Conservation (phyloP, 2,888 invertebrate genomes). For the Octonoba sinensis region DNA sequence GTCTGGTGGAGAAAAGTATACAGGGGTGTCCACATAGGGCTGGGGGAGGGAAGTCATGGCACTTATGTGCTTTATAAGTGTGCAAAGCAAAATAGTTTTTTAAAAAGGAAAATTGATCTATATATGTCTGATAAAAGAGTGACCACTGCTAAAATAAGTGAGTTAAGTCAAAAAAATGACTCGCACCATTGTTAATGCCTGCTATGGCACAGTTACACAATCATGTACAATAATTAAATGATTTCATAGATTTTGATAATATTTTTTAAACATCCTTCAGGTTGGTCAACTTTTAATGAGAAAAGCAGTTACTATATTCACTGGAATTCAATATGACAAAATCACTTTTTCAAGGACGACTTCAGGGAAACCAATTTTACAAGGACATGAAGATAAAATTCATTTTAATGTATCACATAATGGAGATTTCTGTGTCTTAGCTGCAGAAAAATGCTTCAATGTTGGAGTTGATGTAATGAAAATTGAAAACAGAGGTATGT, state of each 20-base stretch:
- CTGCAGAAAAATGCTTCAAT: constrained; percentile 68
- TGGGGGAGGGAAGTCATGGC: too few relatives aligned
- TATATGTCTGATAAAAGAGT: too few relatives aligned
- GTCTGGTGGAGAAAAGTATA: too few relatives aligned
- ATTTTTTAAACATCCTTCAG: constrained; percentile 67
- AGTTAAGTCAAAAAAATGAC: too few relatives aligned
- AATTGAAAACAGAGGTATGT: constrained; percentile 76
- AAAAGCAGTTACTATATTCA: constrained; percentile 80
- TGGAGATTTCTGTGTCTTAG: constrained; percentile 84
- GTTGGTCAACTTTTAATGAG: constrained; percentile 86
- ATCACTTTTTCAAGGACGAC: constrained; percentile 73
- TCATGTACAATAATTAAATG: background rate
- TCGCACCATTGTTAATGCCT: too few relatives aligned
- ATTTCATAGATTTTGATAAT: too few relatives aligned
- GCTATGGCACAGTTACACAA: background rate
- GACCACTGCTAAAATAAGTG: too few relatives aligned
- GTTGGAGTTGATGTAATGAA: constrained; percentile 88
- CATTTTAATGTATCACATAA: constrained; percentile 95
- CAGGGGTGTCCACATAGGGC: too few relatives aligned
- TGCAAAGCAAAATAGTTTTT: too few relatives aligned
- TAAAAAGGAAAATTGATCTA: too few relatives aligned
- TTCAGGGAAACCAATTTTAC: constrained; percentile 72
- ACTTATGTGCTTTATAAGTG: too few relatives aligned
- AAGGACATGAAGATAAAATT: background rate
- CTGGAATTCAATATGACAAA: constrained; percentile 78